phyloP scores from a whole-genome alignment of 1,140 invertebrate genomes.

The Centruroides vittatus region DNA sequence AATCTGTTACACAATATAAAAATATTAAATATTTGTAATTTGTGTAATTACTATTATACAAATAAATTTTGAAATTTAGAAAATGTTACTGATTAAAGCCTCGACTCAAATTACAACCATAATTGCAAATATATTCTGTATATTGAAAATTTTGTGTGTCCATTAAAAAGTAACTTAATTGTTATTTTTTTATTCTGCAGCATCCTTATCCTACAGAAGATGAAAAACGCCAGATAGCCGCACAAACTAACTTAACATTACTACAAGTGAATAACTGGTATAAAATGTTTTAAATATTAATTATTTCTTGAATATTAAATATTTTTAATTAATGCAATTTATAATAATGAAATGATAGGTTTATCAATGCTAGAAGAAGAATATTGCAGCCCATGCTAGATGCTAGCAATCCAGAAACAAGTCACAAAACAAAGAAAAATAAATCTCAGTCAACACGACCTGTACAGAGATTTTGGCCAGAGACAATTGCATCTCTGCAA shows the following conservation, averaged over 20 bases:
- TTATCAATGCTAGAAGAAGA: constrained; percentile 63
- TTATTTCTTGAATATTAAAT: background rate
- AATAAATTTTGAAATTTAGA: no score
- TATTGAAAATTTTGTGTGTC: no score
- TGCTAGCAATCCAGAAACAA: constrained; percentile 22
- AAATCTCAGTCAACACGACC: constrained; percentile 27
- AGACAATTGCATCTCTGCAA: constrained; percentile 36
- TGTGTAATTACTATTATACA: no score
- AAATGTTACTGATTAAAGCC: no score
- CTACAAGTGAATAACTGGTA: constrained; percentile 72
- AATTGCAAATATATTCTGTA: no score
- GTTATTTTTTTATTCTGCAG: constrained; percentile 4
- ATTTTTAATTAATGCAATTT: no score
- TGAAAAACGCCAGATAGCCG: constrained; percentile 99
- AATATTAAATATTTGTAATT: no score
- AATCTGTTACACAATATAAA: no score
- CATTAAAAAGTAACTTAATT: no score
- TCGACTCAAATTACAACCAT: no score
- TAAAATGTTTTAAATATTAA: background rate
- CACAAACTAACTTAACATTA: constrained; percentile 98
- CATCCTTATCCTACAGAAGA: constrained; percentile 99
- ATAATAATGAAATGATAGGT: constrained; percentile 20
- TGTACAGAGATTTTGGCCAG: constrained; percentile 42
- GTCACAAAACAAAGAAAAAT: constrained; percentile 29
- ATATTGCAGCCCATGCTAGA: constrained; percentile 86